Percentiles rank a stretch among this genome's conserved stretches.
Evolutionary conservation across 1,140 invertebrate genomes (phyloP).

Genomic region (Neodiprion virginianus): DNA sequence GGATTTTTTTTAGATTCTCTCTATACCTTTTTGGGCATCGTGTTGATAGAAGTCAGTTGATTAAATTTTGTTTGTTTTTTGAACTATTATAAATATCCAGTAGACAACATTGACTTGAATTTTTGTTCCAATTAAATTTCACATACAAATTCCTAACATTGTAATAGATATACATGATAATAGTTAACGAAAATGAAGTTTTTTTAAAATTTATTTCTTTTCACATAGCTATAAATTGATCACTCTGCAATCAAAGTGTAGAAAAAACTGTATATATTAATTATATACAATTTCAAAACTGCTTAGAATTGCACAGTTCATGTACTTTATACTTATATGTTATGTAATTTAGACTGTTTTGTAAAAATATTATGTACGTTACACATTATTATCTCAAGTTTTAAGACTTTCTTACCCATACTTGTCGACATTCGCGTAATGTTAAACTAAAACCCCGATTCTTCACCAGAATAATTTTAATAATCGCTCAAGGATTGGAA

Average conservation of each 20-base stretch:
- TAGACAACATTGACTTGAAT: no score
- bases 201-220: not conserved
- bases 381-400: not conserved
- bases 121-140: not conserved
- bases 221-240: no score
- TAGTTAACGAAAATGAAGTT: not conserved
- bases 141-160: not conserved
- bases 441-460: no score
- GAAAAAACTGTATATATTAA: not conserved
- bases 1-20: no score
- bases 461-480: not conserved
- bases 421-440: no score
- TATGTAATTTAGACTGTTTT: slow-evolving; percentile 3
- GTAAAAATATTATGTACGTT: slow-evolving; percentile 4
- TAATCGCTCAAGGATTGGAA: not conserved
- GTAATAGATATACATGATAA: not conserved
- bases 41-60: no score
- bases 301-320: not conserved
- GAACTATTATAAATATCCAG: not conserved
- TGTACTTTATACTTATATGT: slow-evolving; percentile 6
- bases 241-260: not conserved
- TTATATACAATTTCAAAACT: not conserved
- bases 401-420: not conserved
- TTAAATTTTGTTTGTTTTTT: not conserved
- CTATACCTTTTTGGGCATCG: no score